A percentile compares a stretch with the other conserved stretches of the same genome.
These are phyloP conservation scores for Rafetus swinhoei DNA, from an alignment of 2,113 vertebrate species.

Conservation along the genomic window DNA sequence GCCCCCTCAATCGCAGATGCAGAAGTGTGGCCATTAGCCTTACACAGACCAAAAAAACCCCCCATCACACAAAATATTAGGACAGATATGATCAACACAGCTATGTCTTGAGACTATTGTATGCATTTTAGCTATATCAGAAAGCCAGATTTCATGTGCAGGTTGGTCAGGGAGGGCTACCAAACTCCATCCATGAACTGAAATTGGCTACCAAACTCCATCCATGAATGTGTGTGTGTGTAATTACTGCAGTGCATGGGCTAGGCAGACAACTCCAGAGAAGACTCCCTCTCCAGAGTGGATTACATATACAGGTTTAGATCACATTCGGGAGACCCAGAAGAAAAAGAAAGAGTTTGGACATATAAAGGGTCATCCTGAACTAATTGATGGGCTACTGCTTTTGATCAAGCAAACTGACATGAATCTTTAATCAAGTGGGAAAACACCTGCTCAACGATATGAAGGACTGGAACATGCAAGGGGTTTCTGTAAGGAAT, in stretches of 20 bases:
- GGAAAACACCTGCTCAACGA: neutral
- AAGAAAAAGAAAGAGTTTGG: neutral
- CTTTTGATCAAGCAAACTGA: neutral
- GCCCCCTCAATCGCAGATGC: too few relatives aligned
- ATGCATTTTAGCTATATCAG: neutral
- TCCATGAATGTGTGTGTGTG: neutral
- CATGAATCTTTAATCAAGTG: neutral
- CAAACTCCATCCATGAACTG: neutral
- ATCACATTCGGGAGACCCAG: neutral
- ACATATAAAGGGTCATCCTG: neutral
- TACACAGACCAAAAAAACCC: too few relatives aligned
- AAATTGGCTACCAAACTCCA: neutral
- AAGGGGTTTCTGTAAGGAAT: neutral
- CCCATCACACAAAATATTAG: neutral
- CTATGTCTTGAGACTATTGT: neutral
- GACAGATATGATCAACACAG: neutral
- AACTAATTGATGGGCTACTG: neutral
- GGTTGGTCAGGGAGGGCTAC: neutral
- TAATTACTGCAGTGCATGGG: neutral
- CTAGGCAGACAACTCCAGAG: neutral
- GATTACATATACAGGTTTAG: neutral
- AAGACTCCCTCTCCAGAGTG: neutral
- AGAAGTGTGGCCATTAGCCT: too few relatives aligned
- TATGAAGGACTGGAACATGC: neutral
- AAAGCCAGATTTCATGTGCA: neutral